These are phyloP conservation scores for Procambarus virginalis DNA, from an alignment of 1,140 invertebrate species.

Conservation along the genomic window DNA sequence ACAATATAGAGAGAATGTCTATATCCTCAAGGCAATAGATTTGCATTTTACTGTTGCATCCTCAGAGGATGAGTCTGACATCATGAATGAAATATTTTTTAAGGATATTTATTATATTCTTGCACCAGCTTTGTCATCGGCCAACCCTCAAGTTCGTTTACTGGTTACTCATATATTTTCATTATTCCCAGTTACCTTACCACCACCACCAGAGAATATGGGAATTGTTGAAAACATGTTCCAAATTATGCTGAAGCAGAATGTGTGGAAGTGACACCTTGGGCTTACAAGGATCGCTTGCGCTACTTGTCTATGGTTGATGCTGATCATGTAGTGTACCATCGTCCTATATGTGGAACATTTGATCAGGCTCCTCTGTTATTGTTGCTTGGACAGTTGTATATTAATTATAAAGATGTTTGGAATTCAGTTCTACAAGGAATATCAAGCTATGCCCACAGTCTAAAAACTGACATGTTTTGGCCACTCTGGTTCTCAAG, in stretches of 20 bases:
- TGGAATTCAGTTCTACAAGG: conserved; percentile 89
- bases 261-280: conserved; percentile 79
- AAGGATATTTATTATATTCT: conserved; percentile 77
- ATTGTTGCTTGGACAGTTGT: conserved; percentile 87
- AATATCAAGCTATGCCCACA: conserved; percentile 82
- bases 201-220: conserved; percentile 73
- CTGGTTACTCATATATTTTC: conserved; percentile 83
- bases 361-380: conserved; percentile 79
- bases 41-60: conserved; percentile 72
- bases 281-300: conserved; percentile 86
- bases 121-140: conserved; percentile 79
- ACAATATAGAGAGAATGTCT: conserved; percentile 69
- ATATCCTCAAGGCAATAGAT: conserved; percentile 71
- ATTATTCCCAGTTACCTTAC: conserved; percentile 78
- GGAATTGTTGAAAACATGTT: conserved; percentile 77
- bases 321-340: conserved; percentile 72
- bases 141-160: conserved; percentile 81
- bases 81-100: conserved; percentile 73
- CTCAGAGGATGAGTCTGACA: conserved; percentile 44
- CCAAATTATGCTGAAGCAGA: conserved; percentile 83
- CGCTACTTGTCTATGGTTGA: conserved; percentile 83
- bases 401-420: conserved; percentile 89
- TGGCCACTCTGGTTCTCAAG: conserved; percentile 84
- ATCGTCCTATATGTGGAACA: conserved; percentile 72
- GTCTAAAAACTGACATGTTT: conserved; percentile 81